phyloP scores from a whole-genome alignment of 1,140 invertebrate genomes.

The Probaryconus sp. region DNA sequence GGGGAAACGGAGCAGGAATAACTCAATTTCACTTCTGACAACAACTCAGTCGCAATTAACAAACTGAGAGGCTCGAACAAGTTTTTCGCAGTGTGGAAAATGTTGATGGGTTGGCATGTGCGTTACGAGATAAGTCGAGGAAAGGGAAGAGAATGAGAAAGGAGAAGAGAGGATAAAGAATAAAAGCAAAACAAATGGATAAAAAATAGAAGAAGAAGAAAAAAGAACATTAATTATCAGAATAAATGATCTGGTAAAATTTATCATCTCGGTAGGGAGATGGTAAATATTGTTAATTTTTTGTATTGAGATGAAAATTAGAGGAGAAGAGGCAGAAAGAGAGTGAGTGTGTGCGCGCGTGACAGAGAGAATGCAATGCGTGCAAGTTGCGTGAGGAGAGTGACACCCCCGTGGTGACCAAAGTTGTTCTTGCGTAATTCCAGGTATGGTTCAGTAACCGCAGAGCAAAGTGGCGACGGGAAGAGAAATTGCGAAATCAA shows the following conservation, averaged over 20 bases:
- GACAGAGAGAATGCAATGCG: slow-evolving; percentile 37
- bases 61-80: slow-evolving; percentile 57
- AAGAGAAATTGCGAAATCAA: slow-evolving; percentile 97
- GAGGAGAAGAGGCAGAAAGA: slow-evolving; percentile 23
- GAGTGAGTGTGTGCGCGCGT: slow-evolving; percentile 20
- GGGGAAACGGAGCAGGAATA: slow-evolving; percentile 63
- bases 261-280: too few relatives aligned
- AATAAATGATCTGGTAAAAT: too few relatives aligned
- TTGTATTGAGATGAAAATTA: too few relatives aligned
- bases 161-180: slow-evolving; percentile 2
- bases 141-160: slow-evolving; percentile 24
- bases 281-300: too few relatives aligned
- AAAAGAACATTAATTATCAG: too few relatives aligned
- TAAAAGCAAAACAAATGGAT: too few relatives aligned
- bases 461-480: slow-evolving; percentile 98
- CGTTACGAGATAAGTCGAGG: slow-evolving; percentile 16
- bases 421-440: slow-evolving; percentile 56
- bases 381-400: slow-evolving; percentile 37
- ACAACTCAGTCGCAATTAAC: slow-evolving; percentile 73
- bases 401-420: slow-evolving; percentile 39
- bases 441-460: slow-evolving; percentile 99
- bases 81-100: slow-evolving; percentile 39
- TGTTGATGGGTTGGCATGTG: slow-evolving; percentile 28
- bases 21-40: slow-evolving; percentile 70
- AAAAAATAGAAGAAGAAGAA: too few relatives aligned